Percentiles rank a stretch among this genome's conserved stretches.
These are phyloP conservation scores for Epinotia demarniana DNA, from an alignment of 2,888 invertebrate species.

Conservation along the genomic window DNA sequence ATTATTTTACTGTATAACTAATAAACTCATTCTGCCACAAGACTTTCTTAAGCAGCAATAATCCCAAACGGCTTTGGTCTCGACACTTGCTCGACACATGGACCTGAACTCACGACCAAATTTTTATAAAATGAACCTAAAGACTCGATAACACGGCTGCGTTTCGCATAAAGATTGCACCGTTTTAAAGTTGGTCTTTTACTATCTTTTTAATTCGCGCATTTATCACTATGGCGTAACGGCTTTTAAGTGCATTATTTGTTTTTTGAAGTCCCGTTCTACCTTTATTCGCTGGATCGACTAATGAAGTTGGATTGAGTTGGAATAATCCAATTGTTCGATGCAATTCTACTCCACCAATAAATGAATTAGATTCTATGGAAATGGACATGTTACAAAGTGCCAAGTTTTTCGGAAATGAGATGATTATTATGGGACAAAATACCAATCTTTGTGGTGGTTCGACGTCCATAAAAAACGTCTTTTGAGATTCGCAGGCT, in stretches of 20 bases:
- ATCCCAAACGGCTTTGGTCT: neutral
- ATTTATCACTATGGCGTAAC: conserved; percentile 1
- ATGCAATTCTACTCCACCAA: neutral
- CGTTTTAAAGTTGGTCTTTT: neutral
- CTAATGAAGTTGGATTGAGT: neutral
- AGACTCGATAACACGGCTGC: neutral
- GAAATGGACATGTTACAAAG: too few species aligned
- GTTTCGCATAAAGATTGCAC: neutral
- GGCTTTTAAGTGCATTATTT: neutral
- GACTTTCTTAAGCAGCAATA: neutral
- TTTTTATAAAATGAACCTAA: neutral
- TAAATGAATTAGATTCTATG: too few species aligned
- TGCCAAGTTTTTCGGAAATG: too few species aligned
- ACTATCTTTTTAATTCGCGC: conserved; percentile 9
- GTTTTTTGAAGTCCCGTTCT: conserved; percentile 1
- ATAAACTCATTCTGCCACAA: neutral
- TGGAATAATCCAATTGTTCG: neutral
- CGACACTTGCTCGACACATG: conserved; percentile 19
- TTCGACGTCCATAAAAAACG: too few species aligned
- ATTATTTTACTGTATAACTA: neutral
- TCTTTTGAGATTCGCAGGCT: too few species aligned
- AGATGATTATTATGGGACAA: too few species aligned
- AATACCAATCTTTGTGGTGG: too few species aligned
- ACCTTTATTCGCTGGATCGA: conserved; percentile 10
- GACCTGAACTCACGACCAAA: neutral